Conservation (phyloP, 2,113 vertebrate species). For the Hyperoodon ampullatus region DNA sequence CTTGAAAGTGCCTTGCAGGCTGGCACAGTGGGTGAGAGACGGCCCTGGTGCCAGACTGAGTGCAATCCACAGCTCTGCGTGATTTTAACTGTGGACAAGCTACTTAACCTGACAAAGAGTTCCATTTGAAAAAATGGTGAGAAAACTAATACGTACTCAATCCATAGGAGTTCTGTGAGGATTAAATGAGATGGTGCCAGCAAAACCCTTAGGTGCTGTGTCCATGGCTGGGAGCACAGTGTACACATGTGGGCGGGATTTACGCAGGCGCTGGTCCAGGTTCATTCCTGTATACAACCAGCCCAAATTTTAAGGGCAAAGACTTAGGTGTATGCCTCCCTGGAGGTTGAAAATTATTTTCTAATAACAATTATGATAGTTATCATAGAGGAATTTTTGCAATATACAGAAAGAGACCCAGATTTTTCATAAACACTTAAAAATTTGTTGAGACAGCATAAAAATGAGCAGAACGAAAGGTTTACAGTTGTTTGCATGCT, state of each 20-base stretch:
- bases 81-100: background rate
- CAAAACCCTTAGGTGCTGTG: background rate
- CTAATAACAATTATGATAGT: background rate
- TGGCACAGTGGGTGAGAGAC: background rate
- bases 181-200: background rate
- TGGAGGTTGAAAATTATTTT: background rate
- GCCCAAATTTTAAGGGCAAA: background rate
- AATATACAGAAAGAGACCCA: background rate
- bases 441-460: background rate
- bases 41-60: background rate
- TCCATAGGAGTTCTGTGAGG: background rate
- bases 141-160: background rate
- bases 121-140: background rate
- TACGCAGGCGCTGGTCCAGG: background rate
- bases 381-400: background rate
- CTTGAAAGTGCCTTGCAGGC: background rate
- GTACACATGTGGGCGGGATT: background rate
- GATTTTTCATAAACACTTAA: constrained; percentile 1
- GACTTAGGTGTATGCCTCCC: background rate
- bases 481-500: background rate
- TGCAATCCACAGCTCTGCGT: background rate
- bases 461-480: background rate
- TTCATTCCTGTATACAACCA: background rate
- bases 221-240: no score
- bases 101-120: background rate